Evolutionary conservation across 2,113 vertebrate species (phyloP), one percentile per base, ranked within the genome.

Genomic region (Tricholaema leucomelas): DNA sequence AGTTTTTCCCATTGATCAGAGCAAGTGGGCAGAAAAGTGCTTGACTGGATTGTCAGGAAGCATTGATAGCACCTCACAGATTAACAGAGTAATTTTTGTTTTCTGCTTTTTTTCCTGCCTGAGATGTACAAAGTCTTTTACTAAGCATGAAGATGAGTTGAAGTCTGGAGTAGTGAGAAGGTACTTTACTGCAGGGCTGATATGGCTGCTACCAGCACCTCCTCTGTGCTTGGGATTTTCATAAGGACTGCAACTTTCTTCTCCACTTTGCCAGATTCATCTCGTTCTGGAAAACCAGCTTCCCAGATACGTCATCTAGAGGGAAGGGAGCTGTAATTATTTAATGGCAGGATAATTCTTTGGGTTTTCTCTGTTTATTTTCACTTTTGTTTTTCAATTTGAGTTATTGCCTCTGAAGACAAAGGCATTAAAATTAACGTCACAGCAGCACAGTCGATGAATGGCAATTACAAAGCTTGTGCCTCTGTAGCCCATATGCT

Each of bases 1-100:
- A 85, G 44, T 91, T 94, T 89, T 94, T 76, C 84, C 67, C 65
- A 90, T 96, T 97, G 91, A 95, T 97, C 81, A 69, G 73, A 96
- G 85, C 54, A 92, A 91, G 72, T 59, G 30, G 38, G 89, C 87
- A 97, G 86, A 89, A 95, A 94, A 94, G 88, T 30, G 82, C 72
- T 19, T 55, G 31, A 11, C 77, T 66, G 83, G 91, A 30, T 77
- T 72, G 73, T 79, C 83, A 90, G 10, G 91, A 90, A 83, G 86
- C 65, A 35, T 55, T 31, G 81, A 15, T 79, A 88, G 80, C 38
- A 31, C 69, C 36, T 81, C 18, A 18, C 27, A 72, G 56, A 27
- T 93, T 55, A 71, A 50, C 27, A 87, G 48, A 71, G 13, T 21
- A n/a, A 31, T 6, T 1, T n/a, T 23, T 44, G 76, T 52, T 46